A percentile compares a stretch with the other conserved stretches of the same genome.
Evolutionary conservation across 2,888 invertebrate species (phyloP).

Genomic region (Cerceris ruficornis): DNA sequence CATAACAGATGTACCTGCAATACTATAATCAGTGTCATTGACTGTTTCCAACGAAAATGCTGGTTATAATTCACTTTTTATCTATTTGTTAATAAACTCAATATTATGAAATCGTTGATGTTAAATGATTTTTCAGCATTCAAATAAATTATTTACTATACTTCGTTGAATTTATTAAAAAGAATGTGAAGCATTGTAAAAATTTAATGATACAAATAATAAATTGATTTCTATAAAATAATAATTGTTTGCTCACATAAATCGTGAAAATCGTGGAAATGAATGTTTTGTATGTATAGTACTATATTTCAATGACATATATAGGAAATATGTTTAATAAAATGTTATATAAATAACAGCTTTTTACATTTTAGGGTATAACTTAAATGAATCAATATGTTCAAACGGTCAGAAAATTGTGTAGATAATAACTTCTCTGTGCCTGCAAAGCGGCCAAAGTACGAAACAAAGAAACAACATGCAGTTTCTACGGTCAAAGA

Average conservation of each 20-base stretch:
- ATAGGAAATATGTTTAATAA: slow-evolving; percentile 1
- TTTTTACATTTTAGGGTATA: neutral
- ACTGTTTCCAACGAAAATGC: neutral
- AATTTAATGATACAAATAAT: too few species aligned
- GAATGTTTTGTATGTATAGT: too few species aligned
- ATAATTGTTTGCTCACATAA: too few species aligned
- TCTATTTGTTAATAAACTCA: neutral
- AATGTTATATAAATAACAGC: neutral
- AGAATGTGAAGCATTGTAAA: too few species aligned
- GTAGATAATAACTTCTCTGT: slow-evolving; percentile 41
- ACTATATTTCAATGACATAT: neutral
- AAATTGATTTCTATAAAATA: too few species aligned
- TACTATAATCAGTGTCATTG: too few species aligned
- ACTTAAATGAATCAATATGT: slow-evolving; percentile 51
- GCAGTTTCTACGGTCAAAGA: slow-evolving; percentile 5
- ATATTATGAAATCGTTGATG: neutral
- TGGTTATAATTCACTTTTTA: neutral
- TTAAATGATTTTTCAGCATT: too few species aligned
- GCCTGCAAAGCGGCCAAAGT: slow-evolving; percentile 65
- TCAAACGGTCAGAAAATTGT: slow-evolving; percentile 63
- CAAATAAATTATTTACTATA: too few species aligned
- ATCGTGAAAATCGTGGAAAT: too few species aligned
- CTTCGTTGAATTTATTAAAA: too few species aligned
- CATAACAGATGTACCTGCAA: neutral
- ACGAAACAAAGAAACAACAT: slow-evolving; percentile 34